These are phyloP conservation scores for Nymphalis urticae DNA, from an alignment of 2,888 invertebrate species.

Conservation along the genomic window DNA sequence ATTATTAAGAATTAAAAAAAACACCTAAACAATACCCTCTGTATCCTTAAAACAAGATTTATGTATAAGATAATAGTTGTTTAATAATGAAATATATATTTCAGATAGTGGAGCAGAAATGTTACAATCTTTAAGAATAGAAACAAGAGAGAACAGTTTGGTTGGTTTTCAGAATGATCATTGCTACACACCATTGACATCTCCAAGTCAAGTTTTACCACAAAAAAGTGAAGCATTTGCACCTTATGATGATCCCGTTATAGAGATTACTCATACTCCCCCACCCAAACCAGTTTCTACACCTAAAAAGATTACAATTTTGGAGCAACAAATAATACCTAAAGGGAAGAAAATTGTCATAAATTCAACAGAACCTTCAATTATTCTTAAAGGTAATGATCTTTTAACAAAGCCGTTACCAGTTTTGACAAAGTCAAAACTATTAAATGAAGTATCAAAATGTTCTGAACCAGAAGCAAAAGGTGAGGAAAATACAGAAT, in stretches of 20 bases:
- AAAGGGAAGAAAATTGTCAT: constrained; percentile 74
- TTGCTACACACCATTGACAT: constrained; percentile 88
- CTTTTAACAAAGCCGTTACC: constrained; percentile 65
- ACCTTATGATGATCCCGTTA: constrained; percentile 69
- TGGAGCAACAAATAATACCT: constrained; percentile 76
- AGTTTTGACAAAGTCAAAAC: constrained; percentile 58
- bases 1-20: background rate
- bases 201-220: constrained; percentile 80
- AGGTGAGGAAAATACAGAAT: constrained; percentile 77
- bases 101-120: constrained; percentile 78
- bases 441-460: constrained; percentile 52
- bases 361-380: constrained; percentile 60
- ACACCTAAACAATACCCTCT: background rate
- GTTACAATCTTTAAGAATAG: constrained; percentile 75
- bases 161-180: constrained; percentile 89
- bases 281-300: constrained; percentile 70
- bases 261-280: constrained; percentile 71
- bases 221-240: constrained; percentile 60
- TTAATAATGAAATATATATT: background rate
- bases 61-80: background rate
- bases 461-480: constrained; percentile 55
- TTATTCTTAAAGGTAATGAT: constrained; percentile 70
- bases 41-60: background rate
- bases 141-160: constrained; percentile 78
- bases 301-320: constrained; percentile 75